A percentile compares a stretch with the other conserved stretches of the same genome.
Evolutionary conservation across 2,797 vertebrate genomes (phyloP).

Genomic region (Propithecus deckenii): DNA sequence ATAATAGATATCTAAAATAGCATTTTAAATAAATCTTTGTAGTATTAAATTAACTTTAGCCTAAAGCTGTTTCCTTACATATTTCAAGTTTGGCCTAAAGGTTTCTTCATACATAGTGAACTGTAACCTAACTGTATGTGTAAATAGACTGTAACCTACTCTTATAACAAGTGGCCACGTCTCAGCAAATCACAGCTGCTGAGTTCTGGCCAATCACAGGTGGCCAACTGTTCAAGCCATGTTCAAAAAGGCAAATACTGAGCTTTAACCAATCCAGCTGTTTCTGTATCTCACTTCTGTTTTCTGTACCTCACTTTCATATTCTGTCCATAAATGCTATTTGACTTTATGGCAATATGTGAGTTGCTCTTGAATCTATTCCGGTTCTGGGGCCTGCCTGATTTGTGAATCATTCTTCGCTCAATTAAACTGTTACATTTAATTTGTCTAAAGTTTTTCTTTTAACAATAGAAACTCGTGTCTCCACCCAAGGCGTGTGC

Average conservation of each 20-base stretch:
- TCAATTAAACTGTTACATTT: background rate
- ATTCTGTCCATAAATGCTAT: background rate
- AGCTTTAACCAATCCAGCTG: background rate
- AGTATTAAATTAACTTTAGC: background rate
- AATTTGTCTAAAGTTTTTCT: background rate
- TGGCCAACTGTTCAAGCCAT: background rate
- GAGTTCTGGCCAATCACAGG: background rate
- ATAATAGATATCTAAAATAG: conserved; percentile 39
- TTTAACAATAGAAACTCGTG: conserved; percentile 27
- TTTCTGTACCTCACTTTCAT: background rate
- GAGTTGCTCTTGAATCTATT: background rate
- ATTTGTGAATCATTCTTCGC: background rate
- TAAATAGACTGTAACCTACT: background rate
- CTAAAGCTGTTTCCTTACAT: background rate
- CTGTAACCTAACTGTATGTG: background rate
- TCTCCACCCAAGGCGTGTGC: conserved; percentile 30
- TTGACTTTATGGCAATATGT: background rate
- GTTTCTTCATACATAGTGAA: background rate
- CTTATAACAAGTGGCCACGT: background rate
- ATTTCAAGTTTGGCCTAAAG: background rate
- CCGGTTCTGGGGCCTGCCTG: background rate
- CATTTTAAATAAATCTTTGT: conserved; percentile 60
- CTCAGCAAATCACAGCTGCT: background rate
- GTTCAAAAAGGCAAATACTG: background rate
- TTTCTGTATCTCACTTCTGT: background rate